Evolutionary conservation across 2,888 invertebrate species (phyloP).

Genomic region (Stenolophus ochropezus): DNA sequence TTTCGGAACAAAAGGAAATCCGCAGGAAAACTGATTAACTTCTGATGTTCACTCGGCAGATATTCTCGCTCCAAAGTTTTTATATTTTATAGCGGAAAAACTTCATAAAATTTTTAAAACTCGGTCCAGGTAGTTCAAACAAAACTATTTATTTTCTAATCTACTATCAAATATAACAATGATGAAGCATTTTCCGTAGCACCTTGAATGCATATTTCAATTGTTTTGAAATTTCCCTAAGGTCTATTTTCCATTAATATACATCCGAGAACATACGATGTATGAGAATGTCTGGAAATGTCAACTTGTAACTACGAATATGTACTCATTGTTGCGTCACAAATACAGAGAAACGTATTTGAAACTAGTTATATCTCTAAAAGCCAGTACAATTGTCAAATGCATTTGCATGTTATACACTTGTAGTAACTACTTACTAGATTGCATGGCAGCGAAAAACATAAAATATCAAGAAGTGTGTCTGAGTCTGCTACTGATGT

Average conservation of each 20-base stretch:
- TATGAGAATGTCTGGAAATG: not conserved
- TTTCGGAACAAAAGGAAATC: not conserved
- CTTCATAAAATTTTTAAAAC: not conserved
- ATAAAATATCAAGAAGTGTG: too few relatives aligned
- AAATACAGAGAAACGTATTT: not conserved
- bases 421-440: too few relatives aligned
- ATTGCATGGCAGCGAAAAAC: too few relatives aligned
- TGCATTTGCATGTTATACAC: too few relatives aligned
- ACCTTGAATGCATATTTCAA: too few relatives aligned
- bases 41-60: not conserved
- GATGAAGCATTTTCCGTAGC: too few relatives aligned
- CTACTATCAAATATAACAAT: too few relatives aligned
- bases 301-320: not conserved
- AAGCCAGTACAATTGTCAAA: too few relatives aligned
- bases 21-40: not conserved
- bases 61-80: not conserved
- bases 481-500: too few relatives aligned
- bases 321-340: not conserved
- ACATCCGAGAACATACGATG: not conserved
- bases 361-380: too few relatives aligned
- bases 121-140: too few relatives aligned
- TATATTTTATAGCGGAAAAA: not conserved
- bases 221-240: not conserved
- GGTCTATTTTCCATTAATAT: not conserved
- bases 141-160: too few relatives aligned